phyloP scores from a whole-genome alignment of 2,888 invertebrate species.

The Hydrotaea cyrtoneurina region DNA sequence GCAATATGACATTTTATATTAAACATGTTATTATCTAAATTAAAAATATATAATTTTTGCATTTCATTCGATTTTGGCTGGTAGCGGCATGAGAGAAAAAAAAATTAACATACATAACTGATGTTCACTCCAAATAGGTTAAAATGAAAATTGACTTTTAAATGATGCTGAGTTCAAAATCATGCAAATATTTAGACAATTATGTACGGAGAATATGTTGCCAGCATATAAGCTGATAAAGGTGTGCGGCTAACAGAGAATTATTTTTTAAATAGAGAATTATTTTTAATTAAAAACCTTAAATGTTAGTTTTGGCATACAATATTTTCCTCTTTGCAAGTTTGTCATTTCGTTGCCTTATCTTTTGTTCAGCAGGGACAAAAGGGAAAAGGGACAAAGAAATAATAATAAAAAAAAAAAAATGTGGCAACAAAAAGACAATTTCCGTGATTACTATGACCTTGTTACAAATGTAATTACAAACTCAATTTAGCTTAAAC shows the following conservation, averaged over 20 bases:
- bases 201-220: neutral
- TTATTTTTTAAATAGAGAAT: too few relatives aligned
- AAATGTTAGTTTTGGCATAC: too few relatives aligned
- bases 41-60: neutral
- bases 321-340: neutral
- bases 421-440: slow-evolving; percentile 18
- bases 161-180: neutral
- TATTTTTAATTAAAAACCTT: too few relatives aligned
- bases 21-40: neutral
- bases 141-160: slow-evolving; percentile 6
- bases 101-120: slow-evolving; percentile 17
- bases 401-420: neutral
- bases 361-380: neutral
- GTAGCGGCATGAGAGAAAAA: neutral
- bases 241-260: too few relatives aligned
- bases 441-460: slow-evolving; percentile 51
- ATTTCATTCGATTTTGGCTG: neutral
- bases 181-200: neutral
- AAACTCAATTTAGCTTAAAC: slow-evolving; percentile 53
- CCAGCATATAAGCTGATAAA: too few relatives aligned
- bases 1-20: slow-evolving; percentile 13
- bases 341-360: neutral
- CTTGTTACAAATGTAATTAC: slow-evolving; percentile 60
- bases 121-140: neutral
- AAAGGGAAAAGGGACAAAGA: neutral